Percentiles rank a stretch among this genome's conserved stretches.
Evolutionary conservation across 1,140 invertebrate species (phyloP).

Genomic region (Gonatopus flavifemur): DNA sequence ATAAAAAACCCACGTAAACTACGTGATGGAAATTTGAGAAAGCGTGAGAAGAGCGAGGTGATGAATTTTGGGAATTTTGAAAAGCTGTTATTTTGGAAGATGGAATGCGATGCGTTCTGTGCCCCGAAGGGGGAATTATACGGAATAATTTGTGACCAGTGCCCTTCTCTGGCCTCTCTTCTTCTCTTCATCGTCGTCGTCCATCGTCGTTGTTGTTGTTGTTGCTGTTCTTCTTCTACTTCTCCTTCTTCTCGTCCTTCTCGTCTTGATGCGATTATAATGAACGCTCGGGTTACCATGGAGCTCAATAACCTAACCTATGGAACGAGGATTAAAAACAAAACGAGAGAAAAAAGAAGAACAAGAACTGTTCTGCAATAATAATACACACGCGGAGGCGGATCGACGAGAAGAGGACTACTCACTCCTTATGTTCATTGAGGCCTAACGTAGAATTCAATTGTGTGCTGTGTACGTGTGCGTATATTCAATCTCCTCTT

Average conservation of each 20-base stretch:
- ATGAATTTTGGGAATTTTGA: conserved; percentile 14
- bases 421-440: too few species aligned
- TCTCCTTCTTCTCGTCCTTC: conserved; percentile 20
- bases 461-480: too few species aligned
- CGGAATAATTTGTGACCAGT: conserved; percentile 47
- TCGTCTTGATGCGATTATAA: conserved; percentile 53
- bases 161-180: conserved; percentile 18
- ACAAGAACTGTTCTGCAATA: conserved; percentile 19
- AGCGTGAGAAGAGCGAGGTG: background rate
- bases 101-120: conserved; percentile 21
- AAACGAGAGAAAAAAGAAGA: too few species aligned
- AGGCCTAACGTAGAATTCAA: too few species aligned
- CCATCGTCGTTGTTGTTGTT: background rate
- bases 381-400: conserved; percentile 32
- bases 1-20: too few species aligned
- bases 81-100: too few species aligned
- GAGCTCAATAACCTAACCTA: conserved; percentile 40
- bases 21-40: conserved; percentile 3
- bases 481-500: too few species aligned
- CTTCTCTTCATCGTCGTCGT: too few species aligned
- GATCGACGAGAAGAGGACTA: too few species aligned
- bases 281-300: conserved; percentile 49
- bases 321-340: conserved; percentile 6
- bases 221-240: conserved; percentile 1
- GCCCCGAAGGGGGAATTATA: conserved; percentile 39